phyloP scores from a whole-genome alignment of 2,888 invertebrate genomes.

The Phoronis australis region DNA sequence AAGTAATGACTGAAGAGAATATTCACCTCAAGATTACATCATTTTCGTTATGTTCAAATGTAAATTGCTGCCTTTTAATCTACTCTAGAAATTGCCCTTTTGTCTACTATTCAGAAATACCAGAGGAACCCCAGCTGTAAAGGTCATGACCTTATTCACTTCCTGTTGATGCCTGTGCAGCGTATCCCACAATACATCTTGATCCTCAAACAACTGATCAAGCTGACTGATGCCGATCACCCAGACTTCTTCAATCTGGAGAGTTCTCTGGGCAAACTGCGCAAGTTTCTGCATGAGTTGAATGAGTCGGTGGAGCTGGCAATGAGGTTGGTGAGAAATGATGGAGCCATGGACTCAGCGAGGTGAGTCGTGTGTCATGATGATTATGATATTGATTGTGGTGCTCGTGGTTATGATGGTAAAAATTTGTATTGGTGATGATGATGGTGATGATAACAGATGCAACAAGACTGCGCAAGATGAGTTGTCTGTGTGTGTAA shows the following conservation, averaged over 20 bases:
- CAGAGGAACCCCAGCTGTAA: conserved; percentile 42
- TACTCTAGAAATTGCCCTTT: too few species aligned
- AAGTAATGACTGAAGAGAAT: too few species aligned
- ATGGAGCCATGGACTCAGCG: not conserved
- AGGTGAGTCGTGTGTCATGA: too few species aligned
- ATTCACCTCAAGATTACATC: too few species aligned
- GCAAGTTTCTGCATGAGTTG: conserved; percentile 50
- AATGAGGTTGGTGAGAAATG: conserved; percentile 41
- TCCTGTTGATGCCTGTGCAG: conserved; percentile 53
- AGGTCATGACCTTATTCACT: conserved; percentile 49
- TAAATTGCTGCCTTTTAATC: too few species aligned
- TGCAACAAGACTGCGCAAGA: too few species aligned
- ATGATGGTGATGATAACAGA: too few species aligned
- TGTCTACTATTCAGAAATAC: conserved; percentile 27
- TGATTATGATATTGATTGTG: too few species aligned
- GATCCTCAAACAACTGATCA: conserved; percentile 53
- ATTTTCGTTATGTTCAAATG: too few species aligned
- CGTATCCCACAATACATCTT: conserved; percentile 54
- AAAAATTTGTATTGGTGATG: too few species aligned
- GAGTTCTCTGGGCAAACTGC: conserved; percentile 44
- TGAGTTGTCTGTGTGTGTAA: too few species aligned
- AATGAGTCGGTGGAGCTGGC: conserved; percentile 54
- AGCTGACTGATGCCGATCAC: conserved; percentile 47
- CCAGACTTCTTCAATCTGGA: conserved; percentile 52
- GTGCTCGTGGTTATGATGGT: too few species aligned